Evolutionary conservation across 2,797 vertebrate genomes (phyloP).

Genomic region (Sebastes itinus): DNA sequence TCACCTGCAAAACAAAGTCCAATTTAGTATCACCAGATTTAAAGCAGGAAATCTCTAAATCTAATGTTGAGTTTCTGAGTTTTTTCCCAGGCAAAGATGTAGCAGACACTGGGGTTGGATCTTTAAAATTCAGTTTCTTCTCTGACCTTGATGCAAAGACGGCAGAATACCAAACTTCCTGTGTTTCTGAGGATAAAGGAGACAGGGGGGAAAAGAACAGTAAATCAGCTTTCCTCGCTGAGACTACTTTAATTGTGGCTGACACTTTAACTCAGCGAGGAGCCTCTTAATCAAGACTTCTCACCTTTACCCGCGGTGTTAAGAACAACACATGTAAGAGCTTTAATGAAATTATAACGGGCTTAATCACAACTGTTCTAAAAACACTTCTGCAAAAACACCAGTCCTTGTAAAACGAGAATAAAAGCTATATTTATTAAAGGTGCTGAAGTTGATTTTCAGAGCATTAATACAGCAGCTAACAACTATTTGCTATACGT

Average conservation of each 20-base stretch:
- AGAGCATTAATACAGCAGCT: no score
- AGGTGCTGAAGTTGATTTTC: not conserved
- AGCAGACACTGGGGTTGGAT: not conserved
- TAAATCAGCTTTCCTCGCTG: not conserved
- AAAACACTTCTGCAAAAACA: no score
- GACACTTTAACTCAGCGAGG: slow-evolving; percentile 2
- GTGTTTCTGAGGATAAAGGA: not conserved
- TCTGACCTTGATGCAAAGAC: slow-evolving; percentile 37
- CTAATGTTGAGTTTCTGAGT: not conserved
- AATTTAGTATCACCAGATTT: not conserved
- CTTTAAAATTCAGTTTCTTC: slow-evolving; percentile 34
- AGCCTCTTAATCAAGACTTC: slow-evolving; percentile 36
- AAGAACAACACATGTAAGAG: not conserved
- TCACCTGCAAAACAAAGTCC: not conserved
- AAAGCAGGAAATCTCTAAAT: not conserved
- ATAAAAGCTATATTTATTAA: not conserved
- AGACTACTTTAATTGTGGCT: slow-evolving; percentile 21
- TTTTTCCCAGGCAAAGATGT: not conserved
- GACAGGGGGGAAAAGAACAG: not conserved
- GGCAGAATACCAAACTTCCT: not conserved
- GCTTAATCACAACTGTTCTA: not conserved
- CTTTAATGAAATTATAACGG: not conserved
- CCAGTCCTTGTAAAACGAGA: not conserved
- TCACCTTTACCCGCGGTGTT: not conserved
- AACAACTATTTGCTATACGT: no score